Conservation (phyloP, 2,797 vertebrate genomes). For the Pygocentrus nattereri region DNA sequence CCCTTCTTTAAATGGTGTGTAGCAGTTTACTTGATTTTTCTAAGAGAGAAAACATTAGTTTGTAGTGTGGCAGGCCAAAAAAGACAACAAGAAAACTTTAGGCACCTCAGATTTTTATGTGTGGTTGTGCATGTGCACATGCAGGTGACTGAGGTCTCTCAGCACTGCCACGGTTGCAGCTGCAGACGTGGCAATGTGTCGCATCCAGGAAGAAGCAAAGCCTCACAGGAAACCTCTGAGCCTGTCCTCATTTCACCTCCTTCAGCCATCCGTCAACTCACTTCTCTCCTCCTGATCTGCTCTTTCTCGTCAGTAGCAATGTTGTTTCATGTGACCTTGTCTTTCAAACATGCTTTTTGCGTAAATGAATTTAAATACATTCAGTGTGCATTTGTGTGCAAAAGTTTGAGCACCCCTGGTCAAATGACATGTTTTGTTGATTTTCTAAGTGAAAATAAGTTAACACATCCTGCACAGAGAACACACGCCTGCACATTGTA, state of each 20-base stretch:
- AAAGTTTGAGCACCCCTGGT: not conserved
- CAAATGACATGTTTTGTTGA: not conserved
- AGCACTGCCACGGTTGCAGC: constrained; percentile 46
- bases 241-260: constrained; percentile 59
- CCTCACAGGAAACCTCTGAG: constrained; percentile 53
- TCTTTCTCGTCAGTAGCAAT: not conserved
- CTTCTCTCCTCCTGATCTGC: constrained; percentile 33
- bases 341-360: not conserved
- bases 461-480: too few species aligned
- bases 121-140: constrained; percentile 22
- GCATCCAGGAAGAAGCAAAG: constrained; percentile 51
- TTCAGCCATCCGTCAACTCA: constrained; percentile 29
- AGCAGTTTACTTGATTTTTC: not conserved
- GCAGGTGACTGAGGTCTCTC: constrained; percentile 48
- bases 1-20: not conserved
- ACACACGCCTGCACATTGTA: too few species aligned
- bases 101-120: not conserved
- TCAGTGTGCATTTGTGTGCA: too few species aligned
- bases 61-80: too few species aligned
- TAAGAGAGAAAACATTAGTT: not conserved
- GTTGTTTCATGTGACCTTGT: not conserved
- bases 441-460: not conserved
- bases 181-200: constrained; percentile 60
- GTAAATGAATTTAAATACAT: too few species aligned
- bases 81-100: not conserved